Evolutionary conservation across 2,888 invertebrate species (phyloP).

Genomic region (Mycogona germanica): DNA sequence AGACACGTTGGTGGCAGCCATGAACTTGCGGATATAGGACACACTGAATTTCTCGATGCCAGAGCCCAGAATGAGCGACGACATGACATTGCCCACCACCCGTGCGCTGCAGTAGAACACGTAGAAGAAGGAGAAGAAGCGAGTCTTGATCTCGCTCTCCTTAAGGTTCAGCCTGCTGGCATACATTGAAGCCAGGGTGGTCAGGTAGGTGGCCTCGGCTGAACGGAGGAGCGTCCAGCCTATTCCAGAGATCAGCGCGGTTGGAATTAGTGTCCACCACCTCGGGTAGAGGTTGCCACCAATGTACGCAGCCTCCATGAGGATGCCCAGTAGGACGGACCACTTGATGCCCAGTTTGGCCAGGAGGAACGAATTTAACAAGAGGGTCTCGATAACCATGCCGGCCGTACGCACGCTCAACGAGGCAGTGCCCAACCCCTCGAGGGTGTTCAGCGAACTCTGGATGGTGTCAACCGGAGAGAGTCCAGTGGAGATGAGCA

Average conservation of each 20-base stretch:
- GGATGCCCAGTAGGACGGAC: neutral
- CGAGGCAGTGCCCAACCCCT: neutral
- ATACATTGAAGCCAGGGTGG: slow-evolving; percentile 18
- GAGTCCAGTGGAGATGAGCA: neutral
- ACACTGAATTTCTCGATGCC: too few species aligned
- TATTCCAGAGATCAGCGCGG: slow-evolving; percentile 19
- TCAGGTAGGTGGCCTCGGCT: slow-evolving; percentile 21
- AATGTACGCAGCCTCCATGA: neutral
- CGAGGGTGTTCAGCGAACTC: neutral
- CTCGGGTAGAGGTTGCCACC: slow-evolving; percentile 23
- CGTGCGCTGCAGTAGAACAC: slow-evolving; percentile 20
- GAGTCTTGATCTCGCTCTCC: slow-evolving; percentile 14
- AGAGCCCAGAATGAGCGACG: slow-evolving; percentile 3
- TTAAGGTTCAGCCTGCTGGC: slow-evolving; percentile 5
- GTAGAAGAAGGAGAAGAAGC: slow-evolving; percentile 21
- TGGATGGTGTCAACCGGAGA: slow-evolving; percentile 30
- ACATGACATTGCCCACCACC: neutral
- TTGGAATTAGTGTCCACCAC: slow-evolving; percentile 25
- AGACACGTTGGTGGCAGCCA: too few species aligned
- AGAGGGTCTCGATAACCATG: neutral
- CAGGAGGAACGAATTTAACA: neutral
- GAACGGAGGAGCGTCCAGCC: slow-evolving; percentile 20
- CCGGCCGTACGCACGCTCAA: neutral
- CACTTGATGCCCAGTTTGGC: neutral
- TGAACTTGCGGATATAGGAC: too few species aligned